Evolutionary conservation across 2,113 vertebrate genomes (phyloP).

Genomic region (Gasterosteus nipponicus): DNA sequence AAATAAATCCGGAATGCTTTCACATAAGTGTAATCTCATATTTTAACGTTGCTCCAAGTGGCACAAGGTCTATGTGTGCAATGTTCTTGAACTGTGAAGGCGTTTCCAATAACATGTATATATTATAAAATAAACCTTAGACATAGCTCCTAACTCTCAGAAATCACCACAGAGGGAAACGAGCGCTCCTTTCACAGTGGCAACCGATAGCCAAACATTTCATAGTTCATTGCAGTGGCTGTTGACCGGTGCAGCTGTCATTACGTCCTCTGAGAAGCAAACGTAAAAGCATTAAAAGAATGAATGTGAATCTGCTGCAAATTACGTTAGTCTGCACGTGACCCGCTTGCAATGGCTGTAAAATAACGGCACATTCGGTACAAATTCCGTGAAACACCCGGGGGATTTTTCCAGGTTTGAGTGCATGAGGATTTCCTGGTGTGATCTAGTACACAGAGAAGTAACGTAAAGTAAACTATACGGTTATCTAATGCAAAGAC

Average conservation of each 20-base stretch:
- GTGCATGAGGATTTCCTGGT: background rate
- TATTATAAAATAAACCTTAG: background rate
- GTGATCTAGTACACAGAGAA: fast-evolving
- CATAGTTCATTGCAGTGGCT: background rate
- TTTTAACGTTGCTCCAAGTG: too few species aligned
- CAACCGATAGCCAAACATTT: background rate
- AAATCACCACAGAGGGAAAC: background rate
- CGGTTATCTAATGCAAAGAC: background rate
- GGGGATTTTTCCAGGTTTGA: background rate
- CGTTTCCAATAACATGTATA: too few species aligned
- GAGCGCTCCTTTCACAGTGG: background rate
- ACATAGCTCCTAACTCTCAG: background rate
- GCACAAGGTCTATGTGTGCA: too few species aligned
- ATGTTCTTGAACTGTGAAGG: too few species aligned
- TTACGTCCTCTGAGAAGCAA: background rate
- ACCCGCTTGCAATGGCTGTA: background rate
- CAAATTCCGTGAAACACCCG: background rate
- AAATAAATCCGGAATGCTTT: too few species aligned
- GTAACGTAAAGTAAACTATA: background rate
- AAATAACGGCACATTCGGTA: background rate
- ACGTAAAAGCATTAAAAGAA: background rate
- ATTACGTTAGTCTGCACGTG: background rate
- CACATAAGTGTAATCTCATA: too few species aligned
- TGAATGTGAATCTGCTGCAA: background rate
- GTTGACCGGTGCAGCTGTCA: background rate